phyloP scores from a whole-genome alignment of 2,888 invertebrate genomes.

The Eristalinus sepulchralis region DNA sequence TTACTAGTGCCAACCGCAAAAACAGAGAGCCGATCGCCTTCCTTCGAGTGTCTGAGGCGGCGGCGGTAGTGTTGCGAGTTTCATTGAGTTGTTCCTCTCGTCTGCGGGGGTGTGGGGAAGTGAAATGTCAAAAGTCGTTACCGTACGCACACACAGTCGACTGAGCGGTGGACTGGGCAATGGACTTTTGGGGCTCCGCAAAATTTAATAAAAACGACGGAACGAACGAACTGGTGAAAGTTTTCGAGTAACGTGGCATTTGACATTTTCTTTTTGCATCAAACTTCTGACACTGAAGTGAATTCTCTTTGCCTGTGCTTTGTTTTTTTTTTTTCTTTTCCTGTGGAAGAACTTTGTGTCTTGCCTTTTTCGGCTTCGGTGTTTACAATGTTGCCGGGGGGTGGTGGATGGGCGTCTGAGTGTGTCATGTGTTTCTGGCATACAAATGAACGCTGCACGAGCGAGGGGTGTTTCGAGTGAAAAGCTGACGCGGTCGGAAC shows the following conservation, averaged over 20 bases:
- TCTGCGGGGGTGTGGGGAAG: background rate
- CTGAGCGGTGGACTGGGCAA: background rate
- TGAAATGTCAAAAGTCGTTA: constrained; percentile 55
- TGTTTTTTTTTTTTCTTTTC: background rate
- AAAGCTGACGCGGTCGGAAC: background rate
- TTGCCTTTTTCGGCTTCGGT: constrained; percentile 1
- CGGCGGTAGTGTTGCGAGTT: background rate
- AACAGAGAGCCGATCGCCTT: constrained; percentile 32
- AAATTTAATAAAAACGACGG: constrained; percentile 61
- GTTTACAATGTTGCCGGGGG: background rate
- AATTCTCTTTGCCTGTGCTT: constrained; percentile 20
- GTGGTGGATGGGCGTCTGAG: background rate
- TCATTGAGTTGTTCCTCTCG: background rate
- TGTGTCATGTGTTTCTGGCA: constrained; percentile 18
- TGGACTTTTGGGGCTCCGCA: constrained; percentile 12
- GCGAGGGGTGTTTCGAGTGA: background rate
- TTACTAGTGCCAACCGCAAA: constrained; percentile 41
- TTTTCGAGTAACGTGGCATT: constrained; percentile 33
- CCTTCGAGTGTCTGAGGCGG: constrained; percentile 5
- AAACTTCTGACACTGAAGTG: constrained; percentile 43
- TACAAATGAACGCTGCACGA: background rate
- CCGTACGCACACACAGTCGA: background rate
- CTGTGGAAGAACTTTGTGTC: background rate
- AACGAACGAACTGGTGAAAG: constrained; percentile 31
- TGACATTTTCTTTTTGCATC: constrained; percentile 37